Percentiles rank a stretch among this genome's conserved stretches.
phyloP scores from a whole-genome alignment of 2,113 vertebrate species.

The Bagarius yarrelli region DNA sequence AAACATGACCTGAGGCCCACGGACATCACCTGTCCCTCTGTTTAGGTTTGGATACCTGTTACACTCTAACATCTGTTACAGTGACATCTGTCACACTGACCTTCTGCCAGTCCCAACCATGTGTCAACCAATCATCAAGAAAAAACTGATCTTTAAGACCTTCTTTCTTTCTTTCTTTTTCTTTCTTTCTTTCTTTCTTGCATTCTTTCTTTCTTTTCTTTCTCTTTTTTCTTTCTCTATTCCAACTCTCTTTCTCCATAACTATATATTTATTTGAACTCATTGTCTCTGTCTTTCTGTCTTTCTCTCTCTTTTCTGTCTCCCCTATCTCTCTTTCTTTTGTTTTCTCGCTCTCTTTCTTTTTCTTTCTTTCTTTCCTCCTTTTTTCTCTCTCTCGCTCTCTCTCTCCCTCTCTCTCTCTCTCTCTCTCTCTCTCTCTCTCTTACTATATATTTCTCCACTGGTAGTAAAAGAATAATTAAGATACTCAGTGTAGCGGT shows the following conservation, averaged over 20 bases:
- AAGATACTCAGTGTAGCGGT: conserved; percentile 1
- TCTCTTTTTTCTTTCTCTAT: no score
- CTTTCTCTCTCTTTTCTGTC: no score
- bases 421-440: background rate
- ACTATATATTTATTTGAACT: no score
- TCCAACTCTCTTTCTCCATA: no score
- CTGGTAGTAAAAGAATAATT: background rate
- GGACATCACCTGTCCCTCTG: conserved; percentile 48
- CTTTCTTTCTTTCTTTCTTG: background rate
- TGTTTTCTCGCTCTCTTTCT: no score
- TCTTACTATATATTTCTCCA: background rate
- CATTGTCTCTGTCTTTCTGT: no score
- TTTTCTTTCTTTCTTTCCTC: no score
- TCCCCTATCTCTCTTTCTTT: no score
- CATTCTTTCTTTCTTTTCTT: background rate
- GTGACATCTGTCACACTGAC: background rate
- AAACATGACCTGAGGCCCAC: conserved; percentile 43
- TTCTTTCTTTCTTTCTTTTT: background rate
- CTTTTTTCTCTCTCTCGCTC: no score
- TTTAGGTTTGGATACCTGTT: conserved; percentile 51
- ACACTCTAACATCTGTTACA: conserved; percentile 50
- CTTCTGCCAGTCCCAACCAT: background rate
- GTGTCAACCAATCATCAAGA: conserved; percentile 10
- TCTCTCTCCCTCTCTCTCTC: background rate
- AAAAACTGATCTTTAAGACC: background rate